Base-by-base conservation (phyloP, 1,140 invertebrate genomes). In the Thaumatotibia leucotreta region DNA sequence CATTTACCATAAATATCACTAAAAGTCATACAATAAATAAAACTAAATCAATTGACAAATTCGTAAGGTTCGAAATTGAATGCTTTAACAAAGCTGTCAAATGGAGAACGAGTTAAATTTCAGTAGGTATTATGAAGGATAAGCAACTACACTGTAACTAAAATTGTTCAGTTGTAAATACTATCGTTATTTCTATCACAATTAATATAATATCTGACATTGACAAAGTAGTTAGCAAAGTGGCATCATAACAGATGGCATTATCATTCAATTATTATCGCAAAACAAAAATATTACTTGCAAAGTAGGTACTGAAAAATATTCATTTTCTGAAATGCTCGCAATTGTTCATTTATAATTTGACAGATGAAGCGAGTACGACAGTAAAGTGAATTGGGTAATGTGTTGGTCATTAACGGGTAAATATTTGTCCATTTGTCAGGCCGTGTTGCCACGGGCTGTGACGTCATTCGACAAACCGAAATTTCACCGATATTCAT, bases 361-460 rank as follows among this genome's bases (percentile, higher is more conserved):
- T 58, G 54, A 62, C 14, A 22, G 31, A 63, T 69, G 32, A 39
- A 63, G 29, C 63, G 50, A 58, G 29, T 11, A 27, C 50, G 64
- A 35, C 35, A 67, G 73, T 61, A 69, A 66, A 76, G 69, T 49
- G 64, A 65, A 54, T 62, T 63, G 45, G 62, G 31, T 76, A 67
- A 72, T 76, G 65, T 79, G 69, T 50, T 64, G 24, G 65, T 73
- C 72, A 84, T 82, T 79, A 82, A 72, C 66, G 70, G 70, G 67
- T 69, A 81, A 80, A 84, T 80, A 82, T 84, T 83, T 76, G 75
- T 72, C 67, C 67, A 77, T 75, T 77, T 72, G 72, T 80, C 74
- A 76, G 33, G 65, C 52, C 39, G 32, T 65, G 54, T 50, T 35
- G 58, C n/a, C 63, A 31, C n/a, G 66, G 63, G 66, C 67, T 70